Evolutionary conservation across 1,140 invertebrate species (phyloP).

Genomic region (Calycopis cecrops): DNA sequence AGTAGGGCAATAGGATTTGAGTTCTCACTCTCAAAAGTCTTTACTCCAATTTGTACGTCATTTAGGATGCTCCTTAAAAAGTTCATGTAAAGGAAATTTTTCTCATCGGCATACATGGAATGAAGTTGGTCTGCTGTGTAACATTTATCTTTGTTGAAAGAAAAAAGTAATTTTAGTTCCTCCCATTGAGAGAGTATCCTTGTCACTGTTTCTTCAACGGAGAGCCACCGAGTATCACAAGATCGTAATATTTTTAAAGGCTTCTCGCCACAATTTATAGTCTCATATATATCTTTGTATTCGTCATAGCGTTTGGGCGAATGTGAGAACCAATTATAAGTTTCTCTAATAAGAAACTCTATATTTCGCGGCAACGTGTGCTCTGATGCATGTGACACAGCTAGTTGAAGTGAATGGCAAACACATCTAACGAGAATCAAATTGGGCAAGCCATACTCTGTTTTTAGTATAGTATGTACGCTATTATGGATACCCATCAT

Average conservation of each 20-base stretch:
- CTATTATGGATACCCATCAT: slow-evolving; percentile 27
- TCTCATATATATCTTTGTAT: slow-evolving; percentile 22
- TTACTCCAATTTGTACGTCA: slow-evolving; percentile 21
- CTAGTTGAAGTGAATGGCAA: slow-evolving; percentile 14
- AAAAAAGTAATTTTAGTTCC: slow-evolving; percentile 26
- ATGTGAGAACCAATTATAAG: slow-evolving; percentile 16
- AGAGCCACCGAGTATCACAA: slow-evolving; percentile 29
- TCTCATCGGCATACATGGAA: slow-evolving; percentile 22
- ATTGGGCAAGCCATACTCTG: slow-evolving; percentile 18
- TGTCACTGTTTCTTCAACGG: slow-evolving; percentile 23
- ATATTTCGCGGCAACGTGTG: slow-evolving; percentile 10
- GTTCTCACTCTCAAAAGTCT: slow-evolving; percentile 24
- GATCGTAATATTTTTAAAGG: slow-evolving; percentile 23
- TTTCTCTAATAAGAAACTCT: slow-evolving; percentile 13
- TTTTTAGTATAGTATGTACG: slow-evolving; percentile 26
- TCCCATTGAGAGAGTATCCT: slow-evolving; percentile 27
- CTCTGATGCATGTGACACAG: slow-evolving; percentile 8
- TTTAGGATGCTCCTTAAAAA: slow-evolving; percentile 22
- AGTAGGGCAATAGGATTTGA: slow-evolving; percentile 22
- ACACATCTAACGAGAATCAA: slow-evolving; percentile 7
- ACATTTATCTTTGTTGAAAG: too few species aligned
- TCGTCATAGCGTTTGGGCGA: slow-evolving; percentile 24
- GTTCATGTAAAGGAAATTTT: slow-evolving; percentile 18
- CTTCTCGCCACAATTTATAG: slow-evolving; percentile 25
- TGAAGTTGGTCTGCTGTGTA: too few species aligned